Percentiles rank a stretch among this genome's conserved stretches.
phyloP scores from a whole-genome alignment of 2,113 vertebrate genomes.

The Andinoacara biseriatus region DNA sequence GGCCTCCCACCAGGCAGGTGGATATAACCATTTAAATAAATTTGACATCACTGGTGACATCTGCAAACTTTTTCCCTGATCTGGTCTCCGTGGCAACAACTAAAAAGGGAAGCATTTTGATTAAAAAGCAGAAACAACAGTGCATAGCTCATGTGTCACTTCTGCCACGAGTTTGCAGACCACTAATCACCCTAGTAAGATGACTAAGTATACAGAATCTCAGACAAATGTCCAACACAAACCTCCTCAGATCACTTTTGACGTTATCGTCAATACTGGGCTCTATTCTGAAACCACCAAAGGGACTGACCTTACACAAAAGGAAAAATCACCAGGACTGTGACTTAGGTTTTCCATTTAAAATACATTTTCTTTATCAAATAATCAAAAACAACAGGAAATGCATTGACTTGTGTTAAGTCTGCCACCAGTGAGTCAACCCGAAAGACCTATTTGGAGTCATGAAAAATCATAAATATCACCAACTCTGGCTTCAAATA shows the following conservation, averaged over 20 bases:
- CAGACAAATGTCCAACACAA: not conserved
- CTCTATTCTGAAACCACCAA: not conserved
- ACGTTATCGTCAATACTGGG: not conserved
- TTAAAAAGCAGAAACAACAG: constrained; percentile 15
- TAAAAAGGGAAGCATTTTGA: constrained; percentile 42
- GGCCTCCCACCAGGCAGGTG: constrained; percentile 32
- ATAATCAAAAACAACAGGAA: not conserved
- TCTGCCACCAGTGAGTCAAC: not conserved
- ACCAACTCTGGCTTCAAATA: not conserved
- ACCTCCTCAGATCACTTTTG: not conserved
- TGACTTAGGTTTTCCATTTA: not conserved
- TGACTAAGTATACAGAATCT: constrained; percentile 20
- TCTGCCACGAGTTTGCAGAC: constrained; percentile 3
- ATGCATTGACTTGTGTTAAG: not conserved
- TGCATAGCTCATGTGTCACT: constrained; percentile 17
- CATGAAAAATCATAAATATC: not conserved
- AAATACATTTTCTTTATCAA: not conserved
- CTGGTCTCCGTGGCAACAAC: constrained; percentile 41
- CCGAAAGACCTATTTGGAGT: not conserved
- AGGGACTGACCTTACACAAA: not conserved
- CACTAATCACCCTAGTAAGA: constrained; percentile 22
- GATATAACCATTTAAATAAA: constrained; percentile 53
- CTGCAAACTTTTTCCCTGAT: constrained; percentile 25
- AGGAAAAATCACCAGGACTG: not conserved
- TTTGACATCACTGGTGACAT: constrained; percentile 47